These are phyloP conservation scores for Leptura quadrifasciata DNA, from an alignment of 2,888 invertebrate genomes.

Conservation along the genomic window DNA sequence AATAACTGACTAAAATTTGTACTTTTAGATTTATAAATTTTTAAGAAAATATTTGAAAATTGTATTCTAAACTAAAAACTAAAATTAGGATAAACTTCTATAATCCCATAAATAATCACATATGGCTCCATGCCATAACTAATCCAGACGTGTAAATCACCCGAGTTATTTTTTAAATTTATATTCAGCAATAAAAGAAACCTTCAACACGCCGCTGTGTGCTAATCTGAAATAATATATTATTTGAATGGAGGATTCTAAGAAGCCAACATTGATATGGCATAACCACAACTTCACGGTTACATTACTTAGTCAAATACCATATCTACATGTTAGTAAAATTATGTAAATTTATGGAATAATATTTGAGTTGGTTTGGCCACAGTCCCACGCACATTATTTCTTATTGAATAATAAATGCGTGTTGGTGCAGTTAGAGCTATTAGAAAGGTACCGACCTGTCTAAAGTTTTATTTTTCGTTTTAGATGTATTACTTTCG, in stretches of 20 bases:
- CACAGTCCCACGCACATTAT: constrained; percentile 14
- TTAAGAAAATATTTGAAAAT: too few species aligned
- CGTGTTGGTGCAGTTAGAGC: background rate
- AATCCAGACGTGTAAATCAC: background rate
- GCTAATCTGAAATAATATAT: constrained; percentile 1
- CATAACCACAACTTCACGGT: constrained; percentile 10
- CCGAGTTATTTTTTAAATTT: background rate
- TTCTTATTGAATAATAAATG: constrained; percentile 13
- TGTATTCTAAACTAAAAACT: too few species aligned
- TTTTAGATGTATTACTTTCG: background rate
- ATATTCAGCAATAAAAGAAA: background rate
- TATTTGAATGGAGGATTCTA: constrained; percentile 4
- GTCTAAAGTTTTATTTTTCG: background rate
- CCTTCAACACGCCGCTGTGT: background rate
- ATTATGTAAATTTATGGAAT: constrained; percentile 38
- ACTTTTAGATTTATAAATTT: too few species aligned
- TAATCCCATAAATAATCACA: too few species aligned
- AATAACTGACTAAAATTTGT: too few species aligned
- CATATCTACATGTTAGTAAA: constrained; percentile 22
- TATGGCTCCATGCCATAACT: too few species aligned
- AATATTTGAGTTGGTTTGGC: constrained; percentile 25
- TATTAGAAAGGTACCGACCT: background rate
- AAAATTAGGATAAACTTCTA: too few species aligned
- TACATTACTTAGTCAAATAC: constrained; percentile 34
- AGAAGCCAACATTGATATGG: background rate